Evolutionary conservation across 2,113 vertebrate species (phyloP), one percentile per base, ranked within the genome.

Genomic region (Motacilla tschutschensis): DNA sequence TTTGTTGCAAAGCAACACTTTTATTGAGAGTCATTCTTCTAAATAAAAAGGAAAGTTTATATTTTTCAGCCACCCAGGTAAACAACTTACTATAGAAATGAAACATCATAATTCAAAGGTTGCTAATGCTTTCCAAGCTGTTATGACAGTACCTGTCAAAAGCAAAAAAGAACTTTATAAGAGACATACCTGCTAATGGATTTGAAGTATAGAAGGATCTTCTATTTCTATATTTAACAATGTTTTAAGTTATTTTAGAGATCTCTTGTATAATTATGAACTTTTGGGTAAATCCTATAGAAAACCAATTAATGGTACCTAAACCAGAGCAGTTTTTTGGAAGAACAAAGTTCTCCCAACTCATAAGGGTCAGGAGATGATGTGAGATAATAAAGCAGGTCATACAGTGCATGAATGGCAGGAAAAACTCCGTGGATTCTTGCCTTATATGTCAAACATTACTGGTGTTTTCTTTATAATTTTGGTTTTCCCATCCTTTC

Each of bases 351-450:
- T n/a, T n/a, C n/a, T n/a, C 21, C 5, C 2, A 35, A 3, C 20
- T 21, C 29, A 35, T 5, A 62, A 54, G 16, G 24, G 20, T 54
- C 44, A 67, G 44, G 15, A 71, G 28, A 16, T 59, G 9, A 36
- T 0, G 1, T 44, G n/a, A 44, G 36, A 16, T 55, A 10, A 62
- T 50, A 50, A 55, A 33, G 6, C 9, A 69, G 13, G 4, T 65
- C 13, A 71, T 22, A 19, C 2, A 17, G 18, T 20, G 26, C 16
- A 12, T 28, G 17, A 58, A 44, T 57, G 15, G 38, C 19, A 71
- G 31, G 33, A 12, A 62, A 40, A 44, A 0, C 0, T 4, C 8
- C 10, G 16, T 11, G 18, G 11, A 19, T 51, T 11, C 57, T 46
- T 74, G 15, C 14, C 8, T 78, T 35, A 9, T 14, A 12, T 55